phyloP scores from a whole-genome alignment of 2,888 invertebrate genomes.

The Lochmaea capreae region DNA sequence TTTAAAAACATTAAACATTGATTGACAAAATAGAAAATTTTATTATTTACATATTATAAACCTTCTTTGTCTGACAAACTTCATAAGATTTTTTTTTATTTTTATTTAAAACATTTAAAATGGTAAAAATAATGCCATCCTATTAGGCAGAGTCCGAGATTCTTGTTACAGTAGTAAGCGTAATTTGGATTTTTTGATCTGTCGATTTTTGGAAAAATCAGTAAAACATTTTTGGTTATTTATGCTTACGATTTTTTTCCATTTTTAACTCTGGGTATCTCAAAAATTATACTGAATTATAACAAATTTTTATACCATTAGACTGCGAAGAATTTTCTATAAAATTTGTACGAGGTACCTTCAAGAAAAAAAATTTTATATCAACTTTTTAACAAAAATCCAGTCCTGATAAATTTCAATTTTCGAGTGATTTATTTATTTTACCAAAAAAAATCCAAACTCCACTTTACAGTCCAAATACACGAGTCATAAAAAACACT shows the following conservation, averaged over 20 bases:
- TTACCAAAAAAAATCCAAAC: conserved; percentile 1
- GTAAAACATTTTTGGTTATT: neutral
- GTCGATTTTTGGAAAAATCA: neutral
- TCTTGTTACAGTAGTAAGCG: neutral
- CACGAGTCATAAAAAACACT: too few relatives aligned
- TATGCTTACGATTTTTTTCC: neutral
- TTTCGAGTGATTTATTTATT: too few relatives aligned
- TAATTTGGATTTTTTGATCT: conserved; percentile 1
- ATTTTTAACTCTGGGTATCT: neutral
- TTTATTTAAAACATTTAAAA: conserved; percentile 20
- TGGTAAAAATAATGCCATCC: neutral
- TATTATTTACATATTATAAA: conserved; percentile 39
- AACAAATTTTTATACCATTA: too few relatives aligned
- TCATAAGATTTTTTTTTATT: conserved; percentile 35
- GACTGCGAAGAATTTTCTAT: too few relatives aligned
- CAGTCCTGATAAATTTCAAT: too few relatives aligned
- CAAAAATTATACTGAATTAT: too few relatives aligned
- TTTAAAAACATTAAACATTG: conserved; percentile 46
- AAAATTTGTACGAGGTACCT: too few relatives aligned
- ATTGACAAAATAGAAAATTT: conserved; percentile 45
- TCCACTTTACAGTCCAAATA: neutral
- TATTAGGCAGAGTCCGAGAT: neutral
- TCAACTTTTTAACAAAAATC: too few relatives aligned
- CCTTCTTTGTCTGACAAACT: conserved; percentile 32
- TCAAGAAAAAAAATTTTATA: too few relatives aligned